Evolutionary conservation across 2,888 invertebrate genomes (phyloP).

Genomic region (Synanthedon tipuliformis): DNA sequence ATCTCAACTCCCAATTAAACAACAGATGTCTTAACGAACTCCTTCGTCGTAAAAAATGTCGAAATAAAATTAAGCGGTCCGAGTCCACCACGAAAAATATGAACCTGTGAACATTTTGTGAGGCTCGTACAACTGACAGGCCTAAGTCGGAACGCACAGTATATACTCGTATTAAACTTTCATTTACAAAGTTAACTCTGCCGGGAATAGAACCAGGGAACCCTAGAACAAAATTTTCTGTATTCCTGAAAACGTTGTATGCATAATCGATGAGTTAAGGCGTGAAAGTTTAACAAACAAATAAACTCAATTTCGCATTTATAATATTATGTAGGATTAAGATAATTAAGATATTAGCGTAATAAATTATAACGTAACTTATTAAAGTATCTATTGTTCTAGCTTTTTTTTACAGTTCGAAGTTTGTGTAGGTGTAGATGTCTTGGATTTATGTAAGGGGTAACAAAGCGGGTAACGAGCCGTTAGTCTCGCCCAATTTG

Average conservation of each 20-base stretch:
- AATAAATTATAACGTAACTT: background rate
- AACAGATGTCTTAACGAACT: conserved; percentile 11
- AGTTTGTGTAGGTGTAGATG: background rate
- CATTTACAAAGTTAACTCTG: too few species aligned
- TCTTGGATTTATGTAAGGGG: conserved; percentile 1
- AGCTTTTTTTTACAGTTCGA: background rate
- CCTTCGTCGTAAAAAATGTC: conserved; percentile 5
- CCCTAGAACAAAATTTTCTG: too few species aligned
- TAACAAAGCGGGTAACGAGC: conserved; percentile 3
- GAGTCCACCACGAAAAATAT: background rate
- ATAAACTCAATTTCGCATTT: too few species aligned
- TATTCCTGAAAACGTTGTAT: too few species aligned
- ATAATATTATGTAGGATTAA: too few species aligned
- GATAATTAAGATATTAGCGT: too few species aligned
- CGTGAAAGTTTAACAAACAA: too few species aligned
- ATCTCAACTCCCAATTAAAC: conserved; percentile 7
- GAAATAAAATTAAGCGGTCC: conserved; percentile 8
- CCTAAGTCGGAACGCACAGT: too few species aligned
- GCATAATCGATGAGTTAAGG: too few species aligned
- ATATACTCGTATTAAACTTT: too few species aligned
- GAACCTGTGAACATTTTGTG: background rate
- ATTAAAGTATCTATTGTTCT: background rate
- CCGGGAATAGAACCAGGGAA: too few species aligned
- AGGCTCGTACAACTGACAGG: too few species aligned
- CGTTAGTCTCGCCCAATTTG: conserved; percentile 3